Evolutionary conservation across 1,140 invertebrate genomes (phyloP).

Genomic region (Drosophila sp.): DNA sequence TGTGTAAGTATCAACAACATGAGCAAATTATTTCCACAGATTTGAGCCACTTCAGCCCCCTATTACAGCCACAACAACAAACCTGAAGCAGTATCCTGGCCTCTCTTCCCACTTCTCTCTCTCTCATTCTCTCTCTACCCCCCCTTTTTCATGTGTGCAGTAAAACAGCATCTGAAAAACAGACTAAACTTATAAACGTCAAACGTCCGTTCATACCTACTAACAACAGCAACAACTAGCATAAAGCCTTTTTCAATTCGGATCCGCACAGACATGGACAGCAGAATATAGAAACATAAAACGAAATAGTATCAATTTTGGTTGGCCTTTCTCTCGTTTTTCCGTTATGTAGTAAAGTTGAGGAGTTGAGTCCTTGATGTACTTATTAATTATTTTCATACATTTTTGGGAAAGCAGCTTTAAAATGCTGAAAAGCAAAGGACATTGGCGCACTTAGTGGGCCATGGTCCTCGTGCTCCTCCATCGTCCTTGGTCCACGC

Average conservation of each 20-base stretch:
- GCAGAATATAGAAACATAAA: not conserved
- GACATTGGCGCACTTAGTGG: not conserved
- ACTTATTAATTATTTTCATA: conserved; percentile 17
- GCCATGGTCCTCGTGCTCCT: not conserved
- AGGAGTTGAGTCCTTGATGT: not conserved
- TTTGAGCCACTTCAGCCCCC: conserved; percentile 8
- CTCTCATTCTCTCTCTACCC: not conserved
- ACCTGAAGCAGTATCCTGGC: not conserved
- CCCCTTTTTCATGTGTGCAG: not conserved
- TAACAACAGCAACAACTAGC: not conserved
- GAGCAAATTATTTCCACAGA: conserved; percentile 49
- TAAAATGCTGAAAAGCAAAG: conserved; percentile 7
- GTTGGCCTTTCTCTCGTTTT: not conserved
- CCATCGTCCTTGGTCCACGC: not conserved
- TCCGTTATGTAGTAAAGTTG: too few species aligned
- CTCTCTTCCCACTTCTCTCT: not conserved
- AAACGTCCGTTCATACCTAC: not conserved
- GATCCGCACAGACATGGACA: not conserved
- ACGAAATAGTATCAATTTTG: not conserved
- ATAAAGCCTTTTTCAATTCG: not conserved
- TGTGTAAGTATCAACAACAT: conserved; percentile 18
- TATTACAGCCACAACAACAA: not conserved
- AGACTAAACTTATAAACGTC: not conserved
- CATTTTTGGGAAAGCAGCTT: conserved; percentile 12
- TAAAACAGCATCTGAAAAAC: not conserved